A percentile compares a stretch with the other conserved stretches of the same genome.
phyloP scores from a whole-genome alignment of 2,113 vertebrate species.

The Dissostichus mawsoni region DNA sequence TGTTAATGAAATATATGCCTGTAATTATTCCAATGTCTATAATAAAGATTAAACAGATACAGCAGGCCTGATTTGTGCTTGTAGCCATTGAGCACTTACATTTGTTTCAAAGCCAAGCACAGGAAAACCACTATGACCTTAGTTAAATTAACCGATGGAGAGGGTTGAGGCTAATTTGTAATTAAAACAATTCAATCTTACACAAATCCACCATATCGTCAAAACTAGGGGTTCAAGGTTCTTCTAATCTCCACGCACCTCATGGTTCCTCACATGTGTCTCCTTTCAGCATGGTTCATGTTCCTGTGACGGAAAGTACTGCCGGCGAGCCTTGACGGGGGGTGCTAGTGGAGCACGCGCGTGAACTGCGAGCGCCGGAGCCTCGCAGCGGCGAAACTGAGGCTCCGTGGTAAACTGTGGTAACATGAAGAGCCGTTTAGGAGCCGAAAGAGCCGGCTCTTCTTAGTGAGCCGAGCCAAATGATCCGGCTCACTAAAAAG shows the following conservation, averaged over 20 bases:
- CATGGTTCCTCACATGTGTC: too few species aligned
- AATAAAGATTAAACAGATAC: not conserved
- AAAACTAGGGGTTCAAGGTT: not conserved
- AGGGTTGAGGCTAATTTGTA: not conserved
- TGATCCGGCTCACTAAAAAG: too few species aligned
- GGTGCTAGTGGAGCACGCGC: too few species aligned
- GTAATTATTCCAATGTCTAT: not conserved
- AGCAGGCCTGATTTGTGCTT: not conserved
- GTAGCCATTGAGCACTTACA: not conserved
- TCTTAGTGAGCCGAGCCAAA: too few species aligned
- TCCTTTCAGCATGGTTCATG: not conserved
- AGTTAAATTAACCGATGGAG: not conserved
- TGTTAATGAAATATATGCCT: not conserved
- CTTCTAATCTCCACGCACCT: not conserved
- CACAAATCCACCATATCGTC: too few species aligned
- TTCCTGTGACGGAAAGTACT: not conserved
- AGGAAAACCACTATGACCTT: not conserved
- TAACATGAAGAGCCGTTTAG: too few species aligned
- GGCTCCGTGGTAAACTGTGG: too few species aligned
- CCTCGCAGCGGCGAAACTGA: too few species aligned
- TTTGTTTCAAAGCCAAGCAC: not conserved
- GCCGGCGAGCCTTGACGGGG: too few species aligned
- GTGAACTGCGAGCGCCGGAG: too few species aligned
- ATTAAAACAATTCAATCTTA: not conserved
- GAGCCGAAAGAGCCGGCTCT: too few species aligned